A percentile compares a stretch with the other conserved stretches of the same genome.
phyloP scores from a whole-genome alignment of 2,113 vertebrate species.

The Chamaetylas fuelleborni region DNA sequence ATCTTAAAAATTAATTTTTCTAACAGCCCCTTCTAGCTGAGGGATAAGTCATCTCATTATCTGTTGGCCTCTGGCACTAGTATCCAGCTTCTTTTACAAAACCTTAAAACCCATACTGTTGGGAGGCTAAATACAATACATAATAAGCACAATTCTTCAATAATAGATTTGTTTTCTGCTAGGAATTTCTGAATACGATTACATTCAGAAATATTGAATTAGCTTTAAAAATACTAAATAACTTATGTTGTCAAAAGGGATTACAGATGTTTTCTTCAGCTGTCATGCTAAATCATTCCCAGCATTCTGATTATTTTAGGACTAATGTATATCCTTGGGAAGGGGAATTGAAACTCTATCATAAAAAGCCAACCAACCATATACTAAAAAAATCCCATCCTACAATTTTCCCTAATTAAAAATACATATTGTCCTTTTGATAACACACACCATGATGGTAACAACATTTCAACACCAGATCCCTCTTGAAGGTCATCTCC shows the following conservation, averaged over 20 bases:
- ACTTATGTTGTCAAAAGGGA: neutral
- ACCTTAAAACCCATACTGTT: neutral
- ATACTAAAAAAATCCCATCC: neutral
- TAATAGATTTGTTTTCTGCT: neutral
- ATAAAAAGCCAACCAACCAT: neutral
- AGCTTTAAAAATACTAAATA: constrained; percentile 6
- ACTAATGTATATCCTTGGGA: neutral
- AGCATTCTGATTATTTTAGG: neutral
- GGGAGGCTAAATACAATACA: neutral
- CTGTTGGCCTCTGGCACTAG: constrained; percentile 5
- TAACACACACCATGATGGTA: neutral
- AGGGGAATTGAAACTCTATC: neutral
- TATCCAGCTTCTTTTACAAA: neutral
- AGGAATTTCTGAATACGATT: neutral
- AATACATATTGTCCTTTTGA: neutral
- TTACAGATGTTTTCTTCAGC: constrained; percentile 8
- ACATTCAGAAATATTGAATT: neutral
- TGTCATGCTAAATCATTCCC: neutral
- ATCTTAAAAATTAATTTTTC: constrained; percentile 13
- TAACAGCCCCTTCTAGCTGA: neutral
- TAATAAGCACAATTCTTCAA: neutral
- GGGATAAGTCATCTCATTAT: constrained; percentile 7
- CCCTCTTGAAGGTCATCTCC: neutral
- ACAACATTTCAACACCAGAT: neutral
- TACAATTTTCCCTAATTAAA: neutral